Percentiles rank a stretch among this genome's conserved stretches.
Evolutionary conservation across 2,888 invertebrate genomes (phyloP).

Genomic region (Aricia artaxerxes): DNA sequence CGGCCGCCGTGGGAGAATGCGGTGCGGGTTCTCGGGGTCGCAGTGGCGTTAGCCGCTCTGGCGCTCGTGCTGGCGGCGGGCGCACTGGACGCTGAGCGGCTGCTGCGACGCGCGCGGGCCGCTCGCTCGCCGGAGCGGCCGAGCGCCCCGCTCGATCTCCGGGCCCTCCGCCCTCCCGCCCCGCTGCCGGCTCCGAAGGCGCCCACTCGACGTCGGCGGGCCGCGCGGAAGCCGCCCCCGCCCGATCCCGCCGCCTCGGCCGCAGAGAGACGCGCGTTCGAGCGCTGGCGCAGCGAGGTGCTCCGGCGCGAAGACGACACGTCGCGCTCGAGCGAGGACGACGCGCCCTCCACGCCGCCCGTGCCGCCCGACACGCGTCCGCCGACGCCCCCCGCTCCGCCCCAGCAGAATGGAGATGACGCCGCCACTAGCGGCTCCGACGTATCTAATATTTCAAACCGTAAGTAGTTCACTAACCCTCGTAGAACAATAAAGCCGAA

Average conservation of each 20-base stretch:
- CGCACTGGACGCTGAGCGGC: conserved; percentile 50
- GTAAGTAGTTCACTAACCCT: not conserved
- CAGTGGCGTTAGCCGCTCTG: conserved; percentile 53
- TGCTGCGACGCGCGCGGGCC: conserved; percentile 47
- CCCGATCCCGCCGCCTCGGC: conserved; percentile 54
- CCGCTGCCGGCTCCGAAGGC: conserved; percentile 41
- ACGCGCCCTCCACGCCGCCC: conserved; percentile 40
- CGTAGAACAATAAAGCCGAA: too few relatives aligned
- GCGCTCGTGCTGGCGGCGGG: conserved; percentile 57
- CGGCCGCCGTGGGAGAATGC: conserved; percentile 79
- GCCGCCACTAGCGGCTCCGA: conserved; percentile 30
- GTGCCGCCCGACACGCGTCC: conserved; percentile 35
- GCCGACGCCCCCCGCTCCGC: conserved; percentile 49
- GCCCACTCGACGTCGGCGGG: conserved; percentile 39
- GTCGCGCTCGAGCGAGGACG: conserved; percentile 56
- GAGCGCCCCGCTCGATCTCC: conserved; percentile 49
- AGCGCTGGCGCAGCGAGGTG: conserved; percentile 63
- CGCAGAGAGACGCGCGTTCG: conserved; percentile 64
- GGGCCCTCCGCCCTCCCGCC: conserved; percentile 41
- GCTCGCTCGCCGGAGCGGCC: conserved; percentile 41
- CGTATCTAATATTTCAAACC: conserved; percentile 23
- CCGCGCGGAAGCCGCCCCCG: conserved; percentile 44
- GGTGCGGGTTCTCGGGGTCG: conserved; percentile 72
- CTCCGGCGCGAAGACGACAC: conserved; percentile 53
- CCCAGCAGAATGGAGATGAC: conserved; percentile 45